phyloP scores from a whole-genome alignment of 2,797 vertebrate species.

The Gadopsis bispinosus region DNA sequence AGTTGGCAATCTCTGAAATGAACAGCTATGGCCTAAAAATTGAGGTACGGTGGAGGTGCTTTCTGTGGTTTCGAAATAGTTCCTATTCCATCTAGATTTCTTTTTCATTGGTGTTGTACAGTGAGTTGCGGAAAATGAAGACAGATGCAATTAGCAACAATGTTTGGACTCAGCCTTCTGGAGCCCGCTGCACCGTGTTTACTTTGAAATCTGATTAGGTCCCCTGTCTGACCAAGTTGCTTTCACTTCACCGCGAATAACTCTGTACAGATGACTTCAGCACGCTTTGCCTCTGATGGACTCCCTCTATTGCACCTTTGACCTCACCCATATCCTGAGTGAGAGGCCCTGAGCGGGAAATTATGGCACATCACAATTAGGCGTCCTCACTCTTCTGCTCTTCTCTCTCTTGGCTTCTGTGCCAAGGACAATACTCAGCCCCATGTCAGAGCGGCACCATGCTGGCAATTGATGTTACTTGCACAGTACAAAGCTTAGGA shows the following conservation, averaged over 20 bases:
- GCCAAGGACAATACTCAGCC: slow-evolving; percentile 82
- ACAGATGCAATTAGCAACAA: slow-evolving; percentile 81
- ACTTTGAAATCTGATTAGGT: slow-evolving; percentile 84
- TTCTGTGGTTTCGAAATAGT: slow-evolving; percentile 77
- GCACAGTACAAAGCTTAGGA: slow-evolving; percentile 57
- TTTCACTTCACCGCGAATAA: slow-evolving; percentile 76
- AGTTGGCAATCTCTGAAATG: slow-evolving; percentile 79
- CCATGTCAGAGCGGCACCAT: slow-evolving; percentile 67
- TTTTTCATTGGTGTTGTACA: slow-evolving; percentile 73
- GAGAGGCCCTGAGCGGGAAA: slow-evolving; percentile 71
- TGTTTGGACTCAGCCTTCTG: slow-evolving; percentile 75
- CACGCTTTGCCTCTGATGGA: slow-evolving; percentile 69
- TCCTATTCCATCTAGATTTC: slow-evolving; percentile 76
- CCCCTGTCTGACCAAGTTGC: slow-evolving; percentile 77
- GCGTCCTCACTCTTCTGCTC: slow-evolving; percentile 65
- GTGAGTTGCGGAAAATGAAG: slow-evolving; percentile 82
- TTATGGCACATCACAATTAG: slow-evolving; percentile 77
- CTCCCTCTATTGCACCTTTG: slow-evolving; percentile 73
- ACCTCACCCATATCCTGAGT: slow-evolving; percentile 73
- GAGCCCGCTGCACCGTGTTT: slow-evolving; percentile 77
- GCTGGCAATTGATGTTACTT: slow-evolving; percentile 70
- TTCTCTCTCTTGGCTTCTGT: slow-evolving; percentile 52
- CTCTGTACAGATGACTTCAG: slow-evolving; percentile 77
- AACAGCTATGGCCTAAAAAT: slow-evolving; percentile 72
- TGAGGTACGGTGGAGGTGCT: slow-evolving; percentile 79